Conservation (phyloP, 2,113 vertebrate species). For the Passer montanus region DNA sequence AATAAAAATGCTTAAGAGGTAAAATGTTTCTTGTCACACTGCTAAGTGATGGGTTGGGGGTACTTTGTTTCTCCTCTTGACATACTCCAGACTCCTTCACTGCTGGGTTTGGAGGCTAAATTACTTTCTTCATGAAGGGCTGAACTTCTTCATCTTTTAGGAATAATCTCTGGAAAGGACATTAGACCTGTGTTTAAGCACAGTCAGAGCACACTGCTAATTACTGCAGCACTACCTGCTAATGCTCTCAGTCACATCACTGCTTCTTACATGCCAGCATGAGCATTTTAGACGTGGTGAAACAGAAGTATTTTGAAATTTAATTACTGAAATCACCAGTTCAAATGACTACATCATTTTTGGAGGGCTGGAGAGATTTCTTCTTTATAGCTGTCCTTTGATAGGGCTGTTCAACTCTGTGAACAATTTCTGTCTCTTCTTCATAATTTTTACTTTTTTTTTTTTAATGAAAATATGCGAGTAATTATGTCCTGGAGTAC, state of each 20-base stretch:
- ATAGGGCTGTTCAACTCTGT: neutral
- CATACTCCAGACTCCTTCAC: neutral
- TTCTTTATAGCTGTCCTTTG: neutral
- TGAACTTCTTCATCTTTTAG: neutral
- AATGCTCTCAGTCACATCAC: neutral
- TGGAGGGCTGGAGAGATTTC: neutral
- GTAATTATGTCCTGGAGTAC: neutral
- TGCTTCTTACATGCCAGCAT: neutral
- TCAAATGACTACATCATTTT: neutral
- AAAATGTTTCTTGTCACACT: neutral
- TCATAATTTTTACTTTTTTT: neutral
- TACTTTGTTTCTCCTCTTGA: neutral
- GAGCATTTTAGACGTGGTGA: neutral
- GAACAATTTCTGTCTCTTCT: neutral
- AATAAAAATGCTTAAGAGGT: neutral
- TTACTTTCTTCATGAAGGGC: neutral
- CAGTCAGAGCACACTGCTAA: neutral
- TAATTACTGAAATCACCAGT: neutral
- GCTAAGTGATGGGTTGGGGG: neutral
- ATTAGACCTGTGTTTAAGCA: neutral
- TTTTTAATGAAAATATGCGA: neutral
- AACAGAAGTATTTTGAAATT: neutral
- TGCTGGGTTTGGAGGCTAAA: conserved; percentile 1
- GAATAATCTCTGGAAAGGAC: neutral
- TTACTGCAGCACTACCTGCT: neutral